Evolutionary conservation across 2,797 vertebrate species (phyloP), one percentile per base, ranked within the genome.

Genomic region (Sebastes goodei): DNA sequence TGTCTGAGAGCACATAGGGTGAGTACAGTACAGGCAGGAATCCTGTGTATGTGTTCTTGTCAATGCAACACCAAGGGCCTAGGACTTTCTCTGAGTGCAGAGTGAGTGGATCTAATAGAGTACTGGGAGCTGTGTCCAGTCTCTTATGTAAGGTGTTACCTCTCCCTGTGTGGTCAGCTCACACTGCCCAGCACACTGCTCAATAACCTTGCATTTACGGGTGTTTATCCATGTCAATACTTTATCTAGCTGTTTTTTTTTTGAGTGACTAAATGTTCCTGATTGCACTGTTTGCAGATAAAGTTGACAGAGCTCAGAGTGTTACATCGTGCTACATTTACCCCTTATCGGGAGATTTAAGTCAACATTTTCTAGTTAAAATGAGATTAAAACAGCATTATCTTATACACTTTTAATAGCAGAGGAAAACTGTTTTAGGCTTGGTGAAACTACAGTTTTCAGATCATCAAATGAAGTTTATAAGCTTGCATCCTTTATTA

Each of bases 81-180:
- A 27, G 46, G 17, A 82, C 73, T 72, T 62, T 76, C 35, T 64
- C 5, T 53, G 56, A 66, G 62, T 64, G 42, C 55, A 81, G 61
- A 38, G 64, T 27, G 74, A 59, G 55, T 59, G 46, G 57, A 76
- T 85, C 66, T 82, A 79, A 80, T 69, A 55, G 76, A 42, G 70
- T 33, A 71, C 38, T 81, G 66, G 82, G 78, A 85, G 49, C 67
- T n/a, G 20, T 80, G 82, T 81, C 79, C 79, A 71, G 75, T 60
- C 73, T 83, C 73, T 88, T 88, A 82, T 66, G 74, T 74, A 79
- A 89, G 73, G 71, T 78, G 65, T 68, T 79, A 69, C 74, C 71
- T 73, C 84, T 86, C 71, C n/a, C 69, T 79, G 70, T 84, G 81
- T 72, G 85, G 62, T 53, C 53, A 25, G 42, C 52, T 57, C 65